phyloP scores from a whole-genome alignment of 2,113 vertebrate genomes.

The Ictalurus punctatus region DNA sequence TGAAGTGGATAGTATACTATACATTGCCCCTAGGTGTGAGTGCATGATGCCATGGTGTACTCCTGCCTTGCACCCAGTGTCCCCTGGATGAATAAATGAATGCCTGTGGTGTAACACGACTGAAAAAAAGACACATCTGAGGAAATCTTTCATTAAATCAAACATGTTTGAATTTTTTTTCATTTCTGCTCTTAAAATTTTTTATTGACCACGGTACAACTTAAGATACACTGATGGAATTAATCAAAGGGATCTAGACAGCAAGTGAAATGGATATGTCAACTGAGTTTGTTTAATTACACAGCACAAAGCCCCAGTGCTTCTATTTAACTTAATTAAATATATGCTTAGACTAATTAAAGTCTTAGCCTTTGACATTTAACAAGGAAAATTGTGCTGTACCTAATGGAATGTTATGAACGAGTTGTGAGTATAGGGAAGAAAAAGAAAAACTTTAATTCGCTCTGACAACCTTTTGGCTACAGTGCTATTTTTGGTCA shows the following conservation, averaged over 20 bases:
- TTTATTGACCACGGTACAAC: slow-evolving; percentile 18
- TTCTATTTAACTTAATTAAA: slow-evolving; percentile 58
- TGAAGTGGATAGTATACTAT: background rate
- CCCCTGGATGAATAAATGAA: background rate
- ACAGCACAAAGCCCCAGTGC: slow-evolving; percentile 28
- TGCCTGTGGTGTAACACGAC: background rate
- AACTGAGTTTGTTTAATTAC: slow-evolving; percentile 51
- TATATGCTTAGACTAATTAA: slow-evolving; percentile 57
- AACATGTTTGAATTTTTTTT: slow-evolving; percentile 8
- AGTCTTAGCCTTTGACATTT: slow-evolving; percentile 54
- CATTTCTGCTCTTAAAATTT: background rate
- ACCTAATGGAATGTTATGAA: slow-evolving; percentile 53
- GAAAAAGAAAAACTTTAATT: slow-evolving; percentile 35
- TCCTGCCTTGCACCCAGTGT: background rate
- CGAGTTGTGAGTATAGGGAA: slow-evolving; percentile 20
- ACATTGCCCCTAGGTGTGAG: background rate
- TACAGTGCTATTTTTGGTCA: slow-evolving; percentile 30
- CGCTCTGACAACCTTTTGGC: slow-evolving; percentile 29
- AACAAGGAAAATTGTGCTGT: slow-evolving; percentile 41
- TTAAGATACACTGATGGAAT: slow-evolving; percentile 41
- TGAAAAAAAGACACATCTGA: background rate
- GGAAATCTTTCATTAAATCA: background rate
- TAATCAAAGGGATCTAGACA: slow-evolving; percentile 42
- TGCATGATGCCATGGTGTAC: background rate
- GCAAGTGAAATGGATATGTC: slow-evolving; percentile 48